phyloP scores from a whole-genome alignment of 2,797 vertebrate species.

The Catharus ustulatus region DNA sequence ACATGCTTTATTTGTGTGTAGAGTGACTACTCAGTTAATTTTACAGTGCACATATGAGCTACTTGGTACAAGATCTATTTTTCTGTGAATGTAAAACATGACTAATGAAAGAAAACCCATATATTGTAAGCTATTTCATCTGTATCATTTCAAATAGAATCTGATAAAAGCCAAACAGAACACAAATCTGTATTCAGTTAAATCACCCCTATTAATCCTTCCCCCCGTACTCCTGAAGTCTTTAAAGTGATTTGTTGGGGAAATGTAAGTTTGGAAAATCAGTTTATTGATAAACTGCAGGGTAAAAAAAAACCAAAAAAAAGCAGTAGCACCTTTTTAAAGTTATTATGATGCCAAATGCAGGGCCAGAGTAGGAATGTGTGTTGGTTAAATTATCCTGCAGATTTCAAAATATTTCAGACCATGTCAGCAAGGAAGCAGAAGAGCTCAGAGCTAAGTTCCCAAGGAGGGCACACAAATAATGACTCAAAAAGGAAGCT shows the following conservation, averaged over 20 bases:
- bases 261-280: constrained; percentile 6
- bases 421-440: background rate
- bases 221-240: background rate
- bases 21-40: constrained; percentile 15
- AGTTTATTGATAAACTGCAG: background rate
- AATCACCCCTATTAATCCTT: background rate
- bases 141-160: background rate
- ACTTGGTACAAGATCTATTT: constrained; percentile 19
- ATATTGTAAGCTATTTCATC: constrained; percentile 19
- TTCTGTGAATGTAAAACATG: constrained; percentile 18
- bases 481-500: constrained; percentile 35
- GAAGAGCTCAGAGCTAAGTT: constrained; percentile 6
- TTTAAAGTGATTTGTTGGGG: background rate
- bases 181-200: constrained; percentile 21
- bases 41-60: constrained; percentile 1
- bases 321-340: background rate
- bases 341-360: background rate
- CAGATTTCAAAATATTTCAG: constrained; percentile 19
- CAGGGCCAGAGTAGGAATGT: background rate
- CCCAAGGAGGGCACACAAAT: constrained; percentile 11
- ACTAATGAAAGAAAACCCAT: constrained; percentile 29
- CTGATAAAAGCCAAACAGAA: constrained; percentile 34
- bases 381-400: background rate
- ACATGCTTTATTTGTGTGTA: background rate
- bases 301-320: background rate